Evolutionary conservation across 1,140 invertebrate genomes (phyloP).

Genomic region (Phymastichus coffea): DNA sequence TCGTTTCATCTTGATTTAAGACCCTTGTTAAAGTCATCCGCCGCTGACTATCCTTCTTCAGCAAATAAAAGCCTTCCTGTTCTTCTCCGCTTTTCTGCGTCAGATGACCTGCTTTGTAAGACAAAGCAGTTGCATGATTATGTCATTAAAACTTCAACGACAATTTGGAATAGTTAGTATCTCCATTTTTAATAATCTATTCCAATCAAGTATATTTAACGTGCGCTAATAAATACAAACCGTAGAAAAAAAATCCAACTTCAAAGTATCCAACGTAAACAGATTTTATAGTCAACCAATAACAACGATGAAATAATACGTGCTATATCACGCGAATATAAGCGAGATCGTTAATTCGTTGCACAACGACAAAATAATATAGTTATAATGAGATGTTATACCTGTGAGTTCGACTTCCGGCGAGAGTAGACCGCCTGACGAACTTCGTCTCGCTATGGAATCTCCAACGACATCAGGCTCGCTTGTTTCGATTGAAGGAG

Average conservation of each 20-base stretch:
- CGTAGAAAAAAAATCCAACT: too few species aligned
- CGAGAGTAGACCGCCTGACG: slow-evolving; percentile 75
- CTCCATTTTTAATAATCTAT: too few species aligned
- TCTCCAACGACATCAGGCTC: slow-evolving; percentile 62
- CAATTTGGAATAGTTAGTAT: too few species aligned
- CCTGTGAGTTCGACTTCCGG: slow-evolving; percentile 68
- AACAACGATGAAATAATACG: slow-evolving; percentile 5
- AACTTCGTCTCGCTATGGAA: slow-evolving; percentile 69
- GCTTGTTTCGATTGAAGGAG: slow-evolving; percentile 68
- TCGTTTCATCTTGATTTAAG: slow-evolving; percentile 81
- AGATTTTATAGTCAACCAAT: too few species aligned
- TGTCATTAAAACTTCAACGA: too few species aligned
- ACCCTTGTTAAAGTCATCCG: slow-evolving; percentile 88
- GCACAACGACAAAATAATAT: not conserved
- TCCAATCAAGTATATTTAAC: too few species aligned
- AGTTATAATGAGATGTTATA: slow-evolving; percentile 26
- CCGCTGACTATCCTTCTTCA: slow-evolving; percentile 96
- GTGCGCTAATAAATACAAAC: too few species aligned
- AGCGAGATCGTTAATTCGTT: not conserved
- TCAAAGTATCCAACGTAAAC: too few species aligned
- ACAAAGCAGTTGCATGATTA: too few species aligned
- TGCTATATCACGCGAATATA: not conserved
- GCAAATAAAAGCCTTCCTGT: slow-evolving; percentile 88
- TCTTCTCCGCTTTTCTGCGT: slow-evolving; percentile 63
- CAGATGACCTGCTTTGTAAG: slow-evolving; percentile 43